Percentiles rank a stretch among this genome's conserved stretches.
Conservation (phyloP, 37 sponge, comb jelly and placozoan species). For the Aplysina aerophoba region DNA sequence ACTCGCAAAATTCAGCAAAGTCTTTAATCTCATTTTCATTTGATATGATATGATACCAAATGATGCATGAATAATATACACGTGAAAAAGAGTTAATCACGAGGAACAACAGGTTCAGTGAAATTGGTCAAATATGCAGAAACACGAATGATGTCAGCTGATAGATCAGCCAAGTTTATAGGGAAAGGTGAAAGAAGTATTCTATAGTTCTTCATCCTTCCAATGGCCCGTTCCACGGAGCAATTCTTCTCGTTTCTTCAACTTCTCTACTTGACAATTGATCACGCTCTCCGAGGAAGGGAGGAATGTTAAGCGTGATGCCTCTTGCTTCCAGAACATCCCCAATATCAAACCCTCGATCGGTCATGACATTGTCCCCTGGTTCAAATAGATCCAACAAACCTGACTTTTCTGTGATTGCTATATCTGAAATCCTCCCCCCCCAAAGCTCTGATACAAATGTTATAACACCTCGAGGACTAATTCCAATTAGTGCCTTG, state of each 20-base stretch:
- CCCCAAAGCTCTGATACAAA: too few species aligned
- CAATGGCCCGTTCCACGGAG: conserved; percentile 44
- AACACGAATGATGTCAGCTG: conserved; percentile 31
- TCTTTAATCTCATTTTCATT: not conserved
- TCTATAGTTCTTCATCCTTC: conserved; percentile 27
- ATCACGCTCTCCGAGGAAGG: too few species aligned
- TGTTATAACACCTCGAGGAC: too few species aligned
- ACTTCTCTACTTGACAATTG: too few species aligned
- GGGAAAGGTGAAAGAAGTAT: conserved; percentile 14
- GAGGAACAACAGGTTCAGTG: conserved; percentile 1
- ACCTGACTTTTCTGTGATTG: too few species aligned
- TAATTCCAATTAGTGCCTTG: too few species aligned
- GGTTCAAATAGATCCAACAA: too few species aligned
- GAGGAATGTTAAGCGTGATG: too few species aligned
- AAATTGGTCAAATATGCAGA: conserved; percentile 31
- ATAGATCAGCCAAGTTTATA: not conserved
- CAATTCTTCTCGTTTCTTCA: conserved; percentile 32
- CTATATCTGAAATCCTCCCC: too few species aligned
- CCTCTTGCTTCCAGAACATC: too few species aligned
- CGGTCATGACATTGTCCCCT: too few species aligned
- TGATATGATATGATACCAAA: not conserved
- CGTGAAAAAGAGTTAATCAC: not conserved
- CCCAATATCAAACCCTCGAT: too few species aligned
- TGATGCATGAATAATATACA: not conserved
- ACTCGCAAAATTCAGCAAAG: not conserved